These are phyloP conservation scores for Trichopoda pennipes DNA, from an alignment of 2,888 invertebrate species.

Conservation along the genomic window DNA sequence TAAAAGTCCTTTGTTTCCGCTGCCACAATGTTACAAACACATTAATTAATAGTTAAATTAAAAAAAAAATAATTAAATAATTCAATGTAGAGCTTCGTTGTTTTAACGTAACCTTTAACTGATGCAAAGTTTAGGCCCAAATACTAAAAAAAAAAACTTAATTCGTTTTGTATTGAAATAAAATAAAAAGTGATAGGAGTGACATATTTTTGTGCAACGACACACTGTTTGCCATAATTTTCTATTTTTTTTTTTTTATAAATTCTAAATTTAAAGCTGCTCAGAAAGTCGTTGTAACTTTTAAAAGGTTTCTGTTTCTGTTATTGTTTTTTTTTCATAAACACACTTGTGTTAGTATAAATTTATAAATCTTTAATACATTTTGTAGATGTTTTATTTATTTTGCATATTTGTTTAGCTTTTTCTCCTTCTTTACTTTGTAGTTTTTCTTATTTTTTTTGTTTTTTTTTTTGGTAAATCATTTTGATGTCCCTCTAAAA, in stretches of 20 bases:
- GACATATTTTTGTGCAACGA: too few relatives aligned
- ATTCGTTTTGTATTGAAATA: too few relatives aligned
- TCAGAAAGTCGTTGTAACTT: slow-evolving; percentile 7
- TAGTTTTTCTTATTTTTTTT: slow-evolving; percentile 9
- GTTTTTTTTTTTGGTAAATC: not conserved
- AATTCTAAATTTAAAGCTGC: not conserved
- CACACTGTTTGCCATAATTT: too few relatives aligned
- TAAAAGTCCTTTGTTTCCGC: too few relatives aligned
- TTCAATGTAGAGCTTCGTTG: too few relatives aligned
- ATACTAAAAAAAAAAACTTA: not conserved
- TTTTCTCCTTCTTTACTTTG: slow-evolving; percentile 4
- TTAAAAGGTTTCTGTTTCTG: not conserved
- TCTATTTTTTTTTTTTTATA: too few relatives aligned
- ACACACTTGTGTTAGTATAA: slow-evolving; percentile 1
- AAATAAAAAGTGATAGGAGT: too few relatives aligned
- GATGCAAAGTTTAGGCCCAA: not conserved
- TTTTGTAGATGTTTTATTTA: slow-evolving; percentile 50
- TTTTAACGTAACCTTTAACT: too few relatives aligned
- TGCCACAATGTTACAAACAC: too few relatives aligned
- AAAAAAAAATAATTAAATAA: too few relatives aligned
- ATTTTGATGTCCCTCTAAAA: slow-evolving; percentile 33
- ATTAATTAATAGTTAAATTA: too few relatives aligned
- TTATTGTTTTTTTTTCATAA: too few relatives aligned
- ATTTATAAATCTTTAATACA: slow-evolving; percentile 54
- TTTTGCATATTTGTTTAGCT: slow-evolving; percentile 44